These are phyloP conservation scores for Halichondria panicea DNA, from an alignment of 37 sponge, comb jelly and placozoan genomes.

Conservation along the genomic window DNA sequence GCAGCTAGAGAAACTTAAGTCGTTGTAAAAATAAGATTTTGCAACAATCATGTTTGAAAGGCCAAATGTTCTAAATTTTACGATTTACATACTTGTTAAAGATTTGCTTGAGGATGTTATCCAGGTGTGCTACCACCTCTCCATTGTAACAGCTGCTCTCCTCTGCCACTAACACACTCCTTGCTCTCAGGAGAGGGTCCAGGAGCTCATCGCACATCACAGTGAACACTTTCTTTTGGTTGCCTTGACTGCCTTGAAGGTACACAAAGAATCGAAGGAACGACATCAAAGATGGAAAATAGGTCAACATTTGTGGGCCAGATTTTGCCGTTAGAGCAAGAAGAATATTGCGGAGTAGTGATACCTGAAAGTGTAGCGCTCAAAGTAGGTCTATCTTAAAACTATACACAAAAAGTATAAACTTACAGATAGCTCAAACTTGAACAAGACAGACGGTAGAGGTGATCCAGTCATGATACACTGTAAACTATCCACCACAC, in stretches of 20 bases:
- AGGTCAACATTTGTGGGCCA: too few relatives aligned
- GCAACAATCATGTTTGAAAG: not conserved
- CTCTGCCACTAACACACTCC: not conserved
- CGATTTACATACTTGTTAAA: conserved; percentile 24
- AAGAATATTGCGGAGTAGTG: too few relatives aligned
- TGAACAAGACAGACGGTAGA: too few relatives aligned
- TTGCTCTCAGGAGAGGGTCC: conserved; percentile 1
- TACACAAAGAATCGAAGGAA: conserved; percentile 23
- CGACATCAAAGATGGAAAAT: not conserved
- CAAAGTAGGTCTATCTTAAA: too few relatives aligned
- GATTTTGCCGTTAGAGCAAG: too few relatives aligned
- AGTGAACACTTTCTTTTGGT: conserved; percentile 53
- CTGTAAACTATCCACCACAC: too few relatives aligned
- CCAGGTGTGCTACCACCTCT: not conserved
- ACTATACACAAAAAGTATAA: too few relatives aligned
- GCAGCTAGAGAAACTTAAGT: not conserved
- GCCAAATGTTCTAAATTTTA: not conserved
- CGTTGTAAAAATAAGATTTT: not conserved
- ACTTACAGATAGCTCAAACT: too few relatives aligned
- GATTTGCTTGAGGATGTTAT: not conserved
- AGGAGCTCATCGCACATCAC: conserved; percentile 37
- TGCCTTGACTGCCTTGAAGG: conserved; percentile 43
- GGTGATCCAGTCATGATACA: too few relatives aligned
- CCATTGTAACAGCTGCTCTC: not conserved
- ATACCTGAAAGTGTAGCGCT: too few relatives aligned